A percentile compares a stretch with the other conserved stretches of the same genome.
These are phyloP conservation scores for Craseonycteris thonglongyai DNA, from an alignment of 2,113 vertebrate genomes.

Conservation along the genomic window DNA sequence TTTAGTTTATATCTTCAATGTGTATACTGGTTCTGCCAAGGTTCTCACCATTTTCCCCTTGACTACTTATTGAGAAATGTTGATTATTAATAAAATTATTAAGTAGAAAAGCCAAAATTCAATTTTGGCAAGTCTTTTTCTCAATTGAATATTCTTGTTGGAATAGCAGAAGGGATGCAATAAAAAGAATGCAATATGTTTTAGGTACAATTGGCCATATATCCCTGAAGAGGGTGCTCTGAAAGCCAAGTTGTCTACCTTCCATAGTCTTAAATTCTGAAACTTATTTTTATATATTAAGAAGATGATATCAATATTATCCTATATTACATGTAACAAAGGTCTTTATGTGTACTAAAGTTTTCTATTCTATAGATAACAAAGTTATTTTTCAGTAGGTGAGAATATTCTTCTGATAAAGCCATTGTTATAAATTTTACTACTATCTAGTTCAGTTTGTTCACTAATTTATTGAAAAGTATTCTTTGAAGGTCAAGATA, in stretches of 20 bases:
- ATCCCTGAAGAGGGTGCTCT: not conserved
- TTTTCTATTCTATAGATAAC: not conserved
- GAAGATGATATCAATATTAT: not conserved
- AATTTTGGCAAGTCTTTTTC: not conserved
- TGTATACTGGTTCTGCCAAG: not conserved
- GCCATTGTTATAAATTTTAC: not conserved
- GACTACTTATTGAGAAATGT: slow-evolving; percentile 22
- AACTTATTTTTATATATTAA: slow-evolving; percentile 4
- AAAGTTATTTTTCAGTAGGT: not conserved
- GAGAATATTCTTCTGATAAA: not conserved
- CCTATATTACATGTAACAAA: not conserved
- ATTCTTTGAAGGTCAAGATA: not conserved
- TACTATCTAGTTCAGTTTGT: not conserved
- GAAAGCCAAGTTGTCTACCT: not conserved
- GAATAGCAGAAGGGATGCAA: not conserved
- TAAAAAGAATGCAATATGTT: not conserved
- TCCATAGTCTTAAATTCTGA: slow-evolving; percentile 9
- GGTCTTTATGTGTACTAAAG: not conserved
- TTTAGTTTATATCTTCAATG: slow-evolving; percentile 24
- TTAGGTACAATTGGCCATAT: not conserved
- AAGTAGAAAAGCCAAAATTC: slow-evolving; percentile 15
- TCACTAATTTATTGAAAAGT: slow-evolving; percentile 4
- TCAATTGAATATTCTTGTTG: not conserved
- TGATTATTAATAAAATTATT: slow-evolving; percentile 40
- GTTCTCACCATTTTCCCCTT: not conserved